Evolutionary conservation across 2,797 vertebrate species (phyloP), one percentile per base, ranked within the genome.

Genomic region (Serranus cabrilla): DNA sequence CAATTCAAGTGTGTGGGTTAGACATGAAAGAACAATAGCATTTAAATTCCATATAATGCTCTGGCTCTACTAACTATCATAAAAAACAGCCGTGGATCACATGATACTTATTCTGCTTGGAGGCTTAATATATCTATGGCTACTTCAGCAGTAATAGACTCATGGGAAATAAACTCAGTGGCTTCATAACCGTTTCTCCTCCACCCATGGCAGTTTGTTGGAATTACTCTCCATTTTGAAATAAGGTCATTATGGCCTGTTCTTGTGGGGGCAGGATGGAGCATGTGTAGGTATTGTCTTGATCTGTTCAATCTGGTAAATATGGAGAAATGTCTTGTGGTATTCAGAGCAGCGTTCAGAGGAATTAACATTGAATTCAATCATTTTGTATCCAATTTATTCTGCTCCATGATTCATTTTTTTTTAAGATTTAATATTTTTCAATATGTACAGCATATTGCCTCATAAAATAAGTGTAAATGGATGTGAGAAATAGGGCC

Each of bases 81-180:
- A 54, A 56, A 65, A 63, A 64, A 34, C 65, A 60, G 61, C 42
- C 54, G 58, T 61, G 74, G 69, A 76, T 77, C 78, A 87, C 65
- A 78, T 73, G 67, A 60, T 43, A 49, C 74, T 46, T 72, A 80
- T 85, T 71, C 74, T 82, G 91, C 91, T 89, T 67, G 56, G 2
- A 91, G 90, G 75, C 81, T 71, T 82, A 87, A 91, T 89, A 91
- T 87, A 72, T 90, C 86, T 81, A 57, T 66, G 74, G 86, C 77
- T 89, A 74, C 89, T 87, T 89, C 76, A 75, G 74, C 67, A 39
- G 68, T 87, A 86, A 89, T 80, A 80, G 64, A 85, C 92, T 91
- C 90, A 58, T 77, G 91, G 91, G 92, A 93, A 93, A 94, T 93
- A 93, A 92, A 89, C 68, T 81, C 80, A 21, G 83, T 65, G 23